Base-by-base conservation (phyloP, 2,888 invertebrate species). In the Protophormia terraenovae region DNA sequence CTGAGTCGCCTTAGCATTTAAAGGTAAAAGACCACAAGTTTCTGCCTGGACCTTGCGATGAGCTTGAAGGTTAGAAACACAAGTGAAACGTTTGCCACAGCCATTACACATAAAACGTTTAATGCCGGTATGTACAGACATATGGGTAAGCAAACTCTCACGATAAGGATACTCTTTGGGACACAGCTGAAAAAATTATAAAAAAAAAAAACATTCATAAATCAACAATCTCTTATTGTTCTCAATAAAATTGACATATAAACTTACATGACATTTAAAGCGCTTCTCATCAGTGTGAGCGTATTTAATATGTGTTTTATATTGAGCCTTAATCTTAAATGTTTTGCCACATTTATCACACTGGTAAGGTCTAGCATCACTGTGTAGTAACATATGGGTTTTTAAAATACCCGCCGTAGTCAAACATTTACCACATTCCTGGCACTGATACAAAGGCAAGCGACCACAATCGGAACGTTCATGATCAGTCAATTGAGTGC, bases 51-150 rank as follows among this genome's bases (percentile, higher is more conserved):
- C 93, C 76, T 91, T 91, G n/a, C 93, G 91, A 89, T 94, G 94
- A 22, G 93, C 93, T 67, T 93, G 92, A 7, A 94, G 89, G 89
- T 94, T 94, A 0, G 93, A 93, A 71, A 93, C 92, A 88, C 94
- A 94, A 3, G 94, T 94, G 88, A 94, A 94, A 12, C 93, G 91
- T 81, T 92, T 92, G 47, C 93, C 93, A 86, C 94, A 94, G 2
- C 93, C 92, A 82, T 93, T 91, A 88, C 94, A 94, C 27, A 93
- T 88, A 87, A 93, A 93, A 3, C 93, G 93, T 81, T 93, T 94
- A 7, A 93, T 91, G 72, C 94, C 94, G 0, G 93, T 94, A 84
- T 94, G 94, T 4, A 93, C 89, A 2, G 93, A 93, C 89, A 93
- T 93, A 86, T 94, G 94, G 1, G 93, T 94, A 32, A 94, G 88